Base-by-base conservation (phyloP, 2,888 invertebrate species). In the Ennomos quercinarius region DNA sequence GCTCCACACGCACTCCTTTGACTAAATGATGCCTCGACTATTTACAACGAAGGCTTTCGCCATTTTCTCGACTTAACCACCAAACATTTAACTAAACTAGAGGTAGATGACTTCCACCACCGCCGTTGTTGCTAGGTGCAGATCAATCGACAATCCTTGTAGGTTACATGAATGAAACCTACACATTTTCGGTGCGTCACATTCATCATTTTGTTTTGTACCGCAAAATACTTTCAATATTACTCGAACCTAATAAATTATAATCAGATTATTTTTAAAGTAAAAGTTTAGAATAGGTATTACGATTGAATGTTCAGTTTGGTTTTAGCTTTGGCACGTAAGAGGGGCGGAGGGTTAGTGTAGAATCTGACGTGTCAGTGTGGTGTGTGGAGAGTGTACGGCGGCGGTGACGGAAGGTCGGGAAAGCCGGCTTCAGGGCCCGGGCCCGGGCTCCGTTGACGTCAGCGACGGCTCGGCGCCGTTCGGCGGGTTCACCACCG, bases 401-500 rank as follows among this genome's bases (percentile, higher is more conserved):
- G 89, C 87, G 80, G 84, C 84, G 86, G 87, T 81, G 86, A 80
- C 83, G 86, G 85, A 90, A 89, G 91, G 87, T 88, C 88, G 89
- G 90, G 89, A 87, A 91, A 83, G 89, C 89, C 89, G 87, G 87
- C 83, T 84, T 76, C 80, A 73, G 79, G 79, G 77, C 81, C 74
- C 78, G 72, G 77, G 77, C 86, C 86, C 85, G 85, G 89, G 89
- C 89, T 88, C 86, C 90, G 83, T 81, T 91, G 91, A 90, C 90
- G 89, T 88, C 88, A 89, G 89, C 89, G 91, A 86, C 89, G 85
- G 84, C 85, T 84, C 86, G 90, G 86, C 87, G 89, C 88, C 89
- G 80, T 76, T 78, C 86, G 82, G 81, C 83, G 81, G 80, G 79
- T 81, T 87, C 82, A 81, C 86, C 89, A 85, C 86, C 87, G 86